Base-by-base conservation (phyloP, 1,140 invertebrate species). In the Scaptodrosophila lebanonensis region DNA sequence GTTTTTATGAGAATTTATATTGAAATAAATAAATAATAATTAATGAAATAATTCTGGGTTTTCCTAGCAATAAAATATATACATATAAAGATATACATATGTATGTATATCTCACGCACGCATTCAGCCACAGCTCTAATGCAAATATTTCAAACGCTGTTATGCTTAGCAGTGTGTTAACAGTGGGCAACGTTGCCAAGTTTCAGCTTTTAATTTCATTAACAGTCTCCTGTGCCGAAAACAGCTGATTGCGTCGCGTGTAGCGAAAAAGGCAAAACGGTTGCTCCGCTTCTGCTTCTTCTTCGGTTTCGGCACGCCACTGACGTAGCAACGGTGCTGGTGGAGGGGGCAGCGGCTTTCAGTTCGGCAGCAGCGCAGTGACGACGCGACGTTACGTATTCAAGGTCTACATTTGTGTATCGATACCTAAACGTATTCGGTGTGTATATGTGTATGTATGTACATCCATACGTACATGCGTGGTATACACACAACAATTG, bases 331-430 rank as follows among this genome's bases (percentile, higher is more conserved):
- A 52, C 39, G 43, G 35, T 38, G 39, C 22, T 13, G 39, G 39
- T 53, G n/a, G n/a, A n/a, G n/a, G n/a, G n/a, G n/a, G n/a, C n/a
- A n/a, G n/a, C n/a, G n/a, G n/a, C n/a, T n/a, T n/a, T n/a, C n/a
- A n/a, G n/a, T 13, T 22, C 15, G 18, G 11, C 20, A 25, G 29
- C 44, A 20, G 47, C 36, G 18, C 36, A 27, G 40, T 30, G 27
- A 43, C 40, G 47, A 58, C 54, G 64, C 52, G 44, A 49, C 64
- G 60, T 61, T 60, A 54, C 56, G 56, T 64, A 77, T 77, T 77
- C 72, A 77, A 77, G 72, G 72, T 77, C 72, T 76, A 71, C 66
- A 56, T 72, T 67, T 56, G 53, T 73, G 68, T 73, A 73, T 72
- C 64, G 61, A 60, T 70, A 60, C 61, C 45, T 43, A 45, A 67